Evolutionary conservation across 2,888 invertebrate species (phyloP).

Genomic region (Drosophila lacicola): DNA sequence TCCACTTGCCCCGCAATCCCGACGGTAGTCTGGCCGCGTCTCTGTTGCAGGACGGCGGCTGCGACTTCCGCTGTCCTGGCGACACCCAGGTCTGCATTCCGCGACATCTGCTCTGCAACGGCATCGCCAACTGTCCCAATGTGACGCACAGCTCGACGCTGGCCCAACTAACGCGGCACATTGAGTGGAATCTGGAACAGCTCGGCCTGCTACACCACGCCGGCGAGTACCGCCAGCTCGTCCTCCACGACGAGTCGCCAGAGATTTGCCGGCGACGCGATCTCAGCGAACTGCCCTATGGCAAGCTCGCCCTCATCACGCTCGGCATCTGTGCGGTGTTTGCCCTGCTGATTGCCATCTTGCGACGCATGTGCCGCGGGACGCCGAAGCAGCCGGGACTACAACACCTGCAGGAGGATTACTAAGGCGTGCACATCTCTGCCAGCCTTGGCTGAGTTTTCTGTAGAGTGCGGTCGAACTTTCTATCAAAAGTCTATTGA

Average conservation of each 20-base stretch:
- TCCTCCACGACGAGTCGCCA: conserved; percentile 91
- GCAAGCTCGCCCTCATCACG: conserved; percentile 82
- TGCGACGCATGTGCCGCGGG: conserved; percentile 82
- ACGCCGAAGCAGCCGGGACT: conserved; percentile 58
- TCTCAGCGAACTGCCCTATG: conserved; percentile 84
- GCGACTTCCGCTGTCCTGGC: conserved; percentile 95
- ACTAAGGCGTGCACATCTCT: conserved; percentile 38
- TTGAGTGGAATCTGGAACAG: conserved; percentile 87
- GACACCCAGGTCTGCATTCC: conserved; percentile 94
- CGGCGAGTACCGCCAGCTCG: conserved; percentile 85
- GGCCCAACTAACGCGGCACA: conserved; percentile 86
- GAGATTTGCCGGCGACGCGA: conserved; percentile 89
- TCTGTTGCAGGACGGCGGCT: conserved; percentile 89
- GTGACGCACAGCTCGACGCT: conserved; percentile 86
- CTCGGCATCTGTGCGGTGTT: conserved; percentile 82
- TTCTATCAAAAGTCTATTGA: background rate
- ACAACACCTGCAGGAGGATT: conserved; percentile 70
- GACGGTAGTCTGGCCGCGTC: conserved; percentile 93
- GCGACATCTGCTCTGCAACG: conserved; percentile 93
- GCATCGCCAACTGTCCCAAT: conserved; percentile 94
- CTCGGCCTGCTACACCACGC: conserved; percentile 86
- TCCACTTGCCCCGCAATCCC: conserved; percentile 93
- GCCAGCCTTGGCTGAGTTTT: background rate
- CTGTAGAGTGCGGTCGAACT: background rate
- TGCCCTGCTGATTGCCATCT: conserved; percentile 82